These are phyloP conservation scores for Hydrolagus affinis DNA, from an alignment of 2,113 vertebrate species.

Conservation along the genomic window DNA sequence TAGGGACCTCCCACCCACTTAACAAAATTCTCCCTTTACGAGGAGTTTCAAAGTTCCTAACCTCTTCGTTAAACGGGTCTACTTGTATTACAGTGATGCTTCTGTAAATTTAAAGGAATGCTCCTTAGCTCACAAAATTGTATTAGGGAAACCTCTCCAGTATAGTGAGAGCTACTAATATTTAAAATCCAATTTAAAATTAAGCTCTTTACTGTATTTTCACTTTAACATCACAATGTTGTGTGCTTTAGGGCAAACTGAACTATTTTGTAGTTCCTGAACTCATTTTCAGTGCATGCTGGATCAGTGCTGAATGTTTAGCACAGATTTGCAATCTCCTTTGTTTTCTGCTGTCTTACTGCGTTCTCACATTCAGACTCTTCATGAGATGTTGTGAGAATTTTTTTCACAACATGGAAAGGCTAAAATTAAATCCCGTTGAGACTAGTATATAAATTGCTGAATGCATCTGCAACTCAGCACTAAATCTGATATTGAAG, in stretches of 20 bases:
- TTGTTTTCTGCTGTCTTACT: neutral
- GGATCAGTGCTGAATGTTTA: neutral
- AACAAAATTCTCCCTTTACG: too few species aligned
- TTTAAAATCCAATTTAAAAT: neutral
- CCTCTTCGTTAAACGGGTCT: too few species aligned
- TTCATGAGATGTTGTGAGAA: neutral
- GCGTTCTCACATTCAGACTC: neutral
- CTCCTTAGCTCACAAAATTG: too few species aligned
- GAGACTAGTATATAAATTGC: neutral
- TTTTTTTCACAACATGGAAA: neutral
- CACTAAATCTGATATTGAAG: neutral
- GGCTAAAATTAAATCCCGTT: too few species aligned
- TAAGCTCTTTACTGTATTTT: neutral
- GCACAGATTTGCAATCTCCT: neutral
- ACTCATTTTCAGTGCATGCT: neutral
- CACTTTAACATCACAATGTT: neutral
- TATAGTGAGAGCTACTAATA: neutral
- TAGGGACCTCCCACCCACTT: too few species aligned
- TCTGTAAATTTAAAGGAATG: too few species aligned
- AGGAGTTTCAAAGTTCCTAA: too few species aligned
- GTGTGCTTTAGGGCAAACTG: neutral
- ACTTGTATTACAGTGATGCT: too few species aligned
- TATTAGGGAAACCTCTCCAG: too few species aligned
- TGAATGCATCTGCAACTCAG: neutral
- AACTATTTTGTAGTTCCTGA: neutral